Evolutionary conservation across 1,140 invertebrate genomes (phyloP).

Genomic region (Drosophila azteca): DNA sequence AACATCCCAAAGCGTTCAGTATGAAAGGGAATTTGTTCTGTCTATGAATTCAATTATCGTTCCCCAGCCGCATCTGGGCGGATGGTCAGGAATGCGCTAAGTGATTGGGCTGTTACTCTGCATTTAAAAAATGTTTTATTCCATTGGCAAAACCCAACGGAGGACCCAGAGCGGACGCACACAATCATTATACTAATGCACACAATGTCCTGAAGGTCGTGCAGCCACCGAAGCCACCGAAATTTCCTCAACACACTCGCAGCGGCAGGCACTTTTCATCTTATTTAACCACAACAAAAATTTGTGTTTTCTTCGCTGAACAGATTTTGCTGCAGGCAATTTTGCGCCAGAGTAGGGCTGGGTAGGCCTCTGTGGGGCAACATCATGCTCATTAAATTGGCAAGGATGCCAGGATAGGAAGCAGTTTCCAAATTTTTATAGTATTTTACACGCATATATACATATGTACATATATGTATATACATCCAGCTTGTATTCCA

Average conservation of each 20-base stretch:
- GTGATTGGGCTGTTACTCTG: no score
- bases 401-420: slow-evolving; percentile 9
- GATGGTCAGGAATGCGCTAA: no score
- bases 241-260: not conserved
- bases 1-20: no score
- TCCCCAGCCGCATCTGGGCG: no score
- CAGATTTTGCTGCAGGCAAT: slow-evolving; percentile 37
- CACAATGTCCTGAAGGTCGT: slow-evolving; percentile 19
- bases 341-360: not conserved
- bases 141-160: no score
- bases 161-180: not conserved
- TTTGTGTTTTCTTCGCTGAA: slow-evolving; percentile 14
- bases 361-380: slow-evolving; percentile 1
- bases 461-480: slow-evolving; percentile 1
- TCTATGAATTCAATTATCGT: no score
- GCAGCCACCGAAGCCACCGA: not conserved
- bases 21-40: no score
- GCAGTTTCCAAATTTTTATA: slow-evolving; percentile 10
- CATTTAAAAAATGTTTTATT: no score
- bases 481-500: no score
- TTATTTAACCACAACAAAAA: not conserved
- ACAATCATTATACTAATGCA: slow-evolving; percentile 35
- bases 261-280: slow-evolving; percentile 19
- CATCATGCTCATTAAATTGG: slow-evolving; percentile 38
- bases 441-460: not conserved